Evolutionary conservation across 2,888 invertebrate species (phyloP), one percentile per base, ranked within the genome.

Genomic region (Andrena trimmerana): DNA sequence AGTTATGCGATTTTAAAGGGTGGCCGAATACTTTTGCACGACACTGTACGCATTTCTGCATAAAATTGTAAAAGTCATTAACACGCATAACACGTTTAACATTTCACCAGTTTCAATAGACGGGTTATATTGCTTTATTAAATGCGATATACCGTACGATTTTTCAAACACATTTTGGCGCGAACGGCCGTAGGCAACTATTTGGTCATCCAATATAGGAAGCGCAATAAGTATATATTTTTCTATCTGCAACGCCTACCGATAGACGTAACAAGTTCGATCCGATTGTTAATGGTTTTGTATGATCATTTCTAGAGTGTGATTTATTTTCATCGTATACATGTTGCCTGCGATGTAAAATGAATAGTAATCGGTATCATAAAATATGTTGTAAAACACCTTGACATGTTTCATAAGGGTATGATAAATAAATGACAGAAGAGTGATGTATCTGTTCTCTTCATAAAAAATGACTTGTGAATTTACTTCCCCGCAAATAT

Each of bases 181-280:
- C 7, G 10, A 57, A 24, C 8, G 3, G 27, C 36, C 36, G 73
- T 16, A 73, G n/a, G 20, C 36, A 77, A 52, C 20, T 20, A 27
- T 27, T 10, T 57, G 54, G 24, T 63, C 31, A 63, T 65, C 24
- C 24, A 54, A 10, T 42, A 59, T 50, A 72, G 31, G 7, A 75
- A 68, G 77, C 70, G 59, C 60, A 52, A 81, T 85, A 20, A 20
- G 20, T 20, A 87, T 87, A 88, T 87, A 88, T 88, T 81, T 89
- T 88, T 88, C 66, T 89, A 89, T 78, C 75, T 57, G 62, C 59
- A 78, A 59, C 71, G 78, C 73, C 71, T 81, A 83, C 54, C 59
- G n/a, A 75, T 70, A 77, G 54, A 70, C 54, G 24, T 3, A 24
- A 81, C 85, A 78, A 77, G 80, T 88, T 87, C 24, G 29, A 72